Base-by-base conservation (phyloP, 2,113 vertebrate species). In the Excalfactoria chinensis region DNA sequence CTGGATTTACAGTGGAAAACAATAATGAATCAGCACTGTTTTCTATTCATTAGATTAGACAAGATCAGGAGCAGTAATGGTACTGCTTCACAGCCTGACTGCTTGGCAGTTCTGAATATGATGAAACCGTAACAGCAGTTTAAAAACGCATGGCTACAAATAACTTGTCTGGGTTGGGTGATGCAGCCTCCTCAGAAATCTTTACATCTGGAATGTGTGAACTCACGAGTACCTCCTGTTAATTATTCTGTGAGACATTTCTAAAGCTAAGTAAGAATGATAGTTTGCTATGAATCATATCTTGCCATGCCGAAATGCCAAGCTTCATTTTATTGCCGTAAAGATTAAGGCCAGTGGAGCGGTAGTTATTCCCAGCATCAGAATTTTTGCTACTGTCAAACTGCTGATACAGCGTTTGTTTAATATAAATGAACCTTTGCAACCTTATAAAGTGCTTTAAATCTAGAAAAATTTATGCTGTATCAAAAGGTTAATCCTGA, bases 401-500 rank as follows among this genome's bases (percentile, higher is more conserved):
- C 85, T 96, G 96, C 96, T 96, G 96, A 96, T 74, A 58, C 87
- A 96, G 95, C 95, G 89, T 92, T 97, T 95, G 85, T 88, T 67
- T 95, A 95, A 93, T 95, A 93, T 63, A 96, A 96, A 95, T 91
- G 86, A 91, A 96, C 96, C 90, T 88, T 87, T 91, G 60, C 46
- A 93, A 95, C 86, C 94, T 93, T 91, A 89, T 83, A 73, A 97
- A 96, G 88, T 80, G 70, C 86, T 96, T 97, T 97, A 95, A 93
- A 90, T 94, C 79, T 87, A 84, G 92, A 86, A 91, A 96, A 95
- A 96, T 60, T 75, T 96, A 93, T 93, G 80, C 86, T 90, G 95
- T 94, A 96, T 86, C 90, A 88, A 97, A 97, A 98, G 96, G 95
- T 96, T 97, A 97, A 97, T 97, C 87, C 92, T 95, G 94, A 89